Evolutionary conservation across 2,888 invertebrate species (phyloP), one percentile per base, ranked within the genome.

Genomic region (Copidosoma aretas): DNA sequence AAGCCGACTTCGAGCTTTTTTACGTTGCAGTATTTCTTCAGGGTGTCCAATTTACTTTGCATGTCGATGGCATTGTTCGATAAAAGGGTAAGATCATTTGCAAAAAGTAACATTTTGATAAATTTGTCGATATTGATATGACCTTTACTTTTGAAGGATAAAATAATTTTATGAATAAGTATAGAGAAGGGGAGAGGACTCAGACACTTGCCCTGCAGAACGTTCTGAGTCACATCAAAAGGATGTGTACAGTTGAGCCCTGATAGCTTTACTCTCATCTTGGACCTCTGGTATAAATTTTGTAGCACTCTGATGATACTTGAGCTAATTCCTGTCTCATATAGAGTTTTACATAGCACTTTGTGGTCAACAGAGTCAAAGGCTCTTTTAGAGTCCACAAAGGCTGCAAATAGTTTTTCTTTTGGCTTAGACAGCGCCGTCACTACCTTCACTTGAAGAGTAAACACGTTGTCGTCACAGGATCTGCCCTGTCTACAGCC

Each of bases 261-360:
- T 4, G 14, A 19, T 14, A 54, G 54, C 14, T 21, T 54, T 14
- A 54, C 54, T 21, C 21, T 17, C 21, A 10, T 21, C 14, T 24
- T 54, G 54, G 21, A 17, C 22, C 19, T 22, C 21, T 24, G 54
- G 21, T 19, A 54, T 14, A 54, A 21, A 22, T 54, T 54, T 54
- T 54, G 21, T 14, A 19, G 4, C 14, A 54, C 21, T 54, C 54
- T 54, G 24, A 54, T 54, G 3, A 54, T 54, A 19, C 21, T 19
- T 19, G 39, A n/a, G 32, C 67, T 60, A 1, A 67, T 43, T 32
- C 61, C 67, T 12, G 21, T 2, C 15, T 8, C n/a, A 19, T 67
- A 57, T 3, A 67, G 51, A 8, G 56, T 67, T 19, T 67, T 51
- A 61, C 67, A 61, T n/a, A 67, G 43, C n/a, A 67, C 32, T 8